Percentiles rank a stretch among this genome's conserved stretches.
phyloP scores from a whole-genome alignment of 2,797 vertebrate genomes.

The Bucorvus abyssinicus region DNA sequence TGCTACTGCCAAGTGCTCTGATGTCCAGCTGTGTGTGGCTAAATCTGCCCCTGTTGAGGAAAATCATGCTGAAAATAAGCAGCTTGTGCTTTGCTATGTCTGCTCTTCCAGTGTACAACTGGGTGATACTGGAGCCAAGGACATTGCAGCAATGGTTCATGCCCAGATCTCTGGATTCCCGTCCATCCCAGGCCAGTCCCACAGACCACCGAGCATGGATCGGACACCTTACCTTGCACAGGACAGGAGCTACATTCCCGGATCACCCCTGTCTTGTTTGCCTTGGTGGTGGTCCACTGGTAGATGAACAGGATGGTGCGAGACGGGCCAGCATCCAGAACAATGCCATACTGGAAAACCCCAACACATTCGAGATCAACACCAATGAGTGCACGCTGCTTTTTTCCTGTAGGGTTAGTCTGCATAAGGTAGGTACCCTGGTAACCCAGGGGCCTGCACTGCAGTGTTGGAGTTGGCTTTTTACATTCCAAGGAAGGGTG shows the following conservation, averaged over 20 bases:
- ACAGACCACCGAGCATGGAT: not conserved
- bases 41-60: not conserved
- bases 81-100: not conserved
- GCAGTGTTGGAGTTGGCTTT: not conserved
- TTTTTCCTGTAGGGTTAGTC: not conserved
- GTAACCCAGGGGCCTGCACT: not conserved
- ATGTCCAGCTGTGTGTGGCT: not conserved
- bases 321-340: constrained; percentile 49
- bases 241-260: constrained; percentile 28
- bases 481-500: not conserved
- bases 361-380: not conserved
- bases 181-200: not conserved
- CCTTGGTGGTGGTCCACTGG: constrained; percentile 32
- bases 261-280: constrained; percentile 32
- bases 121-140: not conserved
- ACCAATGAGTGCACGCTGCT: not conserved
- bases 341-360: constrained; percentile 49
- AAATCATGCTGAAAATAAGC: not conserved
- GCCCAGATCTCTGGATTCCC: not conserved
- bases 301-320: constrained; percentile 29
- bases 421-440: rapidly evolving
- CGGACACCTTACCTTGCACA: constrained; percentile 15
- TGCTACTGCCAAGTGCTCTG: not conserved
- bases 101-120: not conserved
- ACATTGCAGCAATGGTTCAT: not conserved